Conservation (phyloP, 2,113 vertebrate genomes). For the Orthonyx spaldingii region DNA sequence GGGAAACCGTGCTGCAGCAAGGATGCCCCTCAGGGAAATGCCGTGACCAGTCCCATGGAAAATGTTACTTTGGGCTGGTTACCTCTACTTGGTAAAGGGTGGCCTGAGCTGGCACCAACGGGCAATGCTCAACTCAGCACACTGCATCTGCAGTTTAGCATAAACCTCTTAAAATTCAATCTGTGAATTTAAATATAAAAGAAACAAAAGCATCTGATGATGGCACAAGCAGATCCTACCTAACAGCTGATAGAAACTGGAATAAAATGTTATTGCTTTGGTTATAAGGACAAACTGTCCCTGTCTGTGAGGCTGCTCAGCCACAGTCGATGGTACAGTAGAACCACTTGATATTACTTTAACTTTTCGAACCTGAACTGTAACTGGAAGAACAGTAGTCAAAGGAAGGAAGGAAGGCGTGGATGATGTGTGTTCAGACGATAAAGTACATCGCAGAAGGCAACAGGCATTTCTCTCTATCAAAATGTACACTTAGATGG, state of each 20-base stretch:
- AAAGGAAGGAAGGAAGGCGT: neutral
- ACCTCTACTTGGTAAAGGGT: neutral
- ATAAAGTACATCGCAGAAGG: neutral
- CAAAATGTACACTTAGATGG: neutral
- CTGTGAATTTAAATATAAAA: neutral
- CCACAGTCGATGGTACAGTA: neutral
- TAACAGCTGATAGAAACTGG: neutral
- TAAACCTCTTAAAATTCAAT: neutral
- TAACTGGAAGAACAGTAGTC: neutral
- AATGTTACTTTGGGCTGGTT: neutral
- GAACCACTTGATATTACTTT: neutral
- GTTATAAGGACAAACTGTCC: neutral
- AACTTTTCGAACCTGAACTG: neutral
- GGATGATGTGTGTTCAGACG: neutral
- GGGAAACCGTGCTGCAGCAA: neutral
- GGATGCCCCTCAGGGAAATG: neutral
- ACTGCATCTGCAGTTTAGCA: neutral
- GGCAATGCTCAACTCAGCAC: neutral
- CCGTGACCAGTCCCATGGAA: neutral
- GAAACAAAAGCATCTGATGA: neutral
- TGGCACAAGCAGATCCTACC: neutral
- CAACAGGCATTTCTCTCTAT: neutral
- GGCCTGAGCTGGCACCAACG: neutral
- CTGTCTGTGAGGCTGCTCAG: neutral
- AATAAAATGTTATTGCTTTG: neutral